Evolutionary conservation across 2,113 vertebrate genomes (phyloP).

Genomic region (Nothocercus nigrocapillus): DNA sequence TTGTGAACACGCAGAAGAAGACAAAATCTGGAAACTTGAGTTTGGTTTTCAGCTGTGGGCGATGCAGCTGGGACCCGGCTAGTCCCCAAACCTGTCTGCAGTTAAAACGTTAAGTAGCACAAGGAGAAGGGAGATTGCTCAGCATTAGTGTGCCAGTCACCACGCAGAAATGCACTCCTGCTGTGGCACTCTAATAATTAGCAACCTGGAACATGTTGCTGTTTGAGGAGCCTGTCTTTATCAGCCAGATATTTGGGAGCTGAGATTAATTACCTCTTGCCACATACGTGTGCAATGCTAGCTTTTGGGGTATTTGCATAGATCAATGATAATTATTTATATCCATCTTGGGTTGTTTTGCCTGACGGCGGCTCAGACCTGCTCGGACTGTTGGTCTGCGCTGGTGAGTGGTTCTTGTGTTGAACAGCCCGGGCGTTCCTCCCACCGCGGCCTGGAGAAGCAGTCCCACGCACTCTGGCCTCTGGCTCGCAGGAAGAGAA

Average conservation of each 20-base stretch:
- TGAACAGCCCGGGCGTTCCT: not conserved
- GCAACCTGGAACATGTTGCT: rapidly evolving
- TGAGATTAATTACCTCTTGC: not conserved
- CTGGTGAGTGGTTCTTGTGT: not conserved
- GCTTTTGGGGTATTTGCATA: not conserved
- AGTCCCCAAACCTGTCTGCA: not conserved
- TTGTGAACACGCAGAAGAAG: not conserved
- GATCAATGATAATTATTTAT: not conserved
- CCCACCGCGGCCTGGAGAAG: not conserved
- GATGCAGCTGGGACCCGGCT: not conserved
- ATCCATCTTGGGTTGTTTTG: not conserved
- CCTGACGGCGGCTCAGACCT: not conserved
- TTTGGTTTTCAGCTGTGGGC: not conserved
- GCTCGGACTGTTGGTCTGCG: not conserved
- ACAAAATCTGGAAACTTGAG: not conserved
- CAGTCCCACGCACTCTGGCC: not conserved
- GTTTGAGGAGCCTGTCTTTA: not conserved
- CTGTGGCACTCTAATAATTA: not conserved
- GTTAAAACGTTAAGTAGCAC: not conserved
- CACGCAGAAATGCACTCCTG: not conserved
- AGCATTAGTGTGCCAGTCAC: rapidly evolving
- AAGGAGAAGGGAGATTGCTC: not conserved
- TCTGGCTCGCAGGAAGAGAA: not conserved
- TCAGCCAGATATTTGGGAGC: not conserved
- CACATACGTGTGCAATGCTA: not conserved